Evolutionary conservation across 2,797 vertebrate genomes (phyloP), one percentile per base, ranked within the genome.

Genomic region (Fringilla coelebs): DNA sequence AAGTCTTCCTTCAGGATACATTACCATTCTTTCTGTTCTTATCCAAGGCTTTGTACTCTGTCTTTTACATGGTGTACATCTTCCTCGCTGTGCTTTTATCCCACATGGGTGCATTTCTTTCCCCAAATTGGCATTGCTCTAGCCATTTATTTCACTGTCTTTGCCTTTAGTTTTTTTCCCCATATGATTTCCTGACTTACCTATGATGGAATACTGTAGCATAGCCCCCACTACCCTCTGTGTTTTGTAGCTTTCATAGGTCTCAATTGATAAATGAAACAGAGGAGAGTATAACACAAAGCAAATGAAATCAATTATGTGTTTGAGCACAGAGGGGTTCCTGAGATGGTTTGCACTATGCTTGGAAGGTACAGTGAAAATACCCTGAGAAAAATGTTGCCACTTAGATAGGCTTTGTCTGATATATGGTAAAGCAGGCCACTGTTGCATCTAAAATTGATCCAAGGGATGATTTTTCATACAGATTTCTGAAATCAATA

Each of bases 211-310:
- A 89, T 63, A 79, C 21, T 62, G 14, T 20, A 52, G 34, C 48
- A 49, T 36, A 88, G 41, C 11, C 80, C n/a, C 29, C 19, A 17
- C 9, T 2, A 14, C 5, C 3, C 5, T 0, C 0, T 46, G 54
- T 28, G 20, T 29, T 81, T 74, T 81, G 40, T 48, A 72, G 41
- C 36, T 84, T 88, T 75, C 29, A n/a, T 48, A 43, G 54, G 43
- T 81, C 43, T 32, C 51, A 71, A 52, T 0, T 46, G 29, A 65
- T 51, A 81, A 90, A 41, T 8, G 15, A 54, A 81, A 55, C 8
- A 11, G 29, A 58, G 32, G 5, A 40, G 40, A 88, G 16, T 34
- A 11, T 9, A 31, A 16, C 6, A 49, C 13, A 75, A 38, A 71
- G 8, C 3, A 20, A 71, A 28, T 21, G 29, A 77, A 86, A 81